phyloP scores from a whole-genome alignment of 1,140 invertebrate genomes.

The Nautilus pompilius region DNA sequence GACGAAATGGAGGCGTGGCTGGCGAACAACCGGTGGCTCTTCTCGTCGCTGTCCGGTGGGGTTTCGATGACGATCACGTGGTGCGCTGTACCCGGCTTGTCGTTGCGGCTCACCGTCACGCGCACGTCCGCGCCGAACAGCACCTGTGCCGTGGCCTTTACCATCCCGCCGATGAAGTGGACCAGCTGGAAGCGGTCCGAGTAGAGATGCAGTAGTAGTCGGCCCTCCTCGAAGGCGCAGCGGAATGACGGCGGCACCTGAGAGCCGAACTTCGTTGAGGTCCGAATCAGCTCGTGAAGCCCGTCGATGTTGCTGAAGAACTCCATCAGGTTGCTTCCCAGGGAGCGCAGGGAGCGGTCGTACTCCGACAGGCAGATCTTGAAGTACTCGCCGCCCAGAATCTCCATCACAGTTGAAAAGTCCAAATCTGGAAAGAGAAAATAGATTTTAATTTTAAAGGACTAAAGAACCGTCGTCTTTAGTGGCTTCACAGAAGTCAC shows the following conservation, averaged over 20 bases:
- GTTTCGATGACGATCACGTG: slow-evolving; percentile 2
- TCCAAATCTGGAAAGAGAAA: background rate
- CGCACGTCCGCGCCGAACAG: slow-evolving; percentile 28
- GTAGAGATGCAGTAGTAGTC: slow-evolving; percentile 53
- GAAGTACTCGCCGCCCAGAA: slow-evolving; percentile 38
- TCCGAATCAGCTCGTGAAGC: slow-evolving; percentile 46
- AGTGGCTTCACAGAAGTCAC: background rate
- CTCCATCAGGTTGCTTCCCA: slow-evolving; percentile 48
- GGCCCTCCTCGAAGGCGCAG: slow-evolving; percentile 57
- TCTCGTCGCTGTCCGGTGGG: slow-evolving; percentile 12
- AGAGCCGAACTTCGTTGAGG: slow-evolving; percentile 31
- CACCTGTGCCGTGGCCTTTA: slow-evolving; percentile 70
- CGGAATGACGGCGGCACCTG: slow-evolving; percentile 51
- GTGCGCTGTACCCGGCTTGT: slow-evolving; percentile 10
- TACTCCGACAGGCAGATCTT: slow-evolving; percentile 41
- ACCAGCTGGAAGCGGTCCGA: slow-evolving; percentile 44
- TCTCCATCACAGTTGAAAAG: background rate
- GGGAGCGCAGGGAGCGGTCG: slow-evolving; percentile 39
- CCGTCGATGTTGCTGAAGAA: slow-evolving; percentile 52
- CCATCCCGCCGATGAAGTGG: slow-evolving; percentile 48
- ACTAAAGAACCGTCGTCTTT: background rate
- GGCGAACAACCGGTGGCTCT: background rate
- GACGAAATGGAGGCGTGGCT: slow-evolving; percentile 13
- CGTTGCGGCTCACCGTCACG: slow-evolving; percentile 24
- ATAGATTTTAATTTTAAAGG: background rate